Percentiles rank a stretch among this genome's conserved stretches.
These are phyloP conservation scores for Athrips mouffetella DNA, from an alignment of 2,888 invertebrate species.

Conservation along the genomic window DNA sequence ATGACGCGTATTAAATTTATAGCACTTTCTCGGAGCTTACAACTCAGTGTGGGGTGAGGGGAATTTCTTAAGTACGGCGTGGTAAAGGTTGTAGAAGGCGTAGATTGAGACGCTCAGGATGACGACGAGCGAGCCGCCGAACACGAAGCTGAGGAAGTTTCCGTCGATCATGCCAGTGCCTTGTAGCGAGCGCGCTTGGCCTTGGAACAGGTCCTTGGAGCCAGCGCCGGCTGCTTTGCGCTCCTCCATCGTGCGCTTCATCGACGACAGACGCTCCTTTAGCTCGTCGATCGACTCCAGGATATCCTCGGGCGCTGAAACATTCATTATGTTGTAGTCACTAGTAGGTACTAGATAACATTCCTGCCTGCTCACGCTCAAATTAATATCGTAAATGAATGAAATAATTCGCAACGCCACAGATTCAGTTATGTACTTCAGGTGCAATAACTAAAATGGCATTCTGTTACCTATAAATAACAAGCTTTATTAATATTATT, in stretches of 20 bases:
- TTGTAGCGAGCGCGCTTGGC: slow-evolving; percentile 64
- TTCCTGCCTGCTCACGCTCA: too few species aligned
- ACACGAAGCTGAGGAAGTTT: slow-evolving; percentile 89
- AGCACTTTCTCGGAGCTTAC: slow-evolving; percentile 56
- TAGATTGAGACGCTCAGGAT: slow-evolving; percentile 90
- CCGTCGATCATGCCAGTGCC: slow-evolving; percentile 87
- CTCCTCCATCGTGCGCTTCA: slow-evolving; percentile 90
- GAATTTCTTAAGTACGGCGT: slow-evolving; percentile 86
- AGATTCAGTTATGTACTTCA: too few species aligned
- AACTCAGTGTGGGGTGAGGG: slow-evolving; percentile 89
- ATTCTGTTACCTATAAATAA: background rate
- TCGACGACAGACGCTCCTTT: slow-evolving; percentile 85
- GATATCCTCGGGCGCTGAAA: slow-evolving; percentile 64
- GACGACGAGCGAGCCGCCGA: slow-evolving; percentile 86
- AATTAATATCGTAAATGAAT: too few species aligned
- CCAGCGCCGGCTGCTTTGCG: slow-evolving; percentile 74
- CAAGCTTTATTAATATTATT: too few species aligned
- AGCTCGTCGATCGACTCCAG: slow-evolving; percentile 89
- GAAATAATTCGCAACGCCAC: too few species aligned
- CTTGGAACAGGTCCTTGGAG: slow-evolving; percentile 70
- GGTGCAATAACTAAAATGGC: too few species aligned
- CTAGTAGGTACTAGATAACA: background rate
- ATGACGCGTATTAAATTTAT: background rate
- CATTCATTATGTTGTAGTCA: background rate
- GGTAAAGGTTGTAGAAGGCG: slow-evolving; percentile 87